A percentile compares a stretch with the other conserved stretches of the same genome.
Conservation (phyloP, 2,888 invertebrate genomes). For the Nephrotoma appendiculata region DNA sequence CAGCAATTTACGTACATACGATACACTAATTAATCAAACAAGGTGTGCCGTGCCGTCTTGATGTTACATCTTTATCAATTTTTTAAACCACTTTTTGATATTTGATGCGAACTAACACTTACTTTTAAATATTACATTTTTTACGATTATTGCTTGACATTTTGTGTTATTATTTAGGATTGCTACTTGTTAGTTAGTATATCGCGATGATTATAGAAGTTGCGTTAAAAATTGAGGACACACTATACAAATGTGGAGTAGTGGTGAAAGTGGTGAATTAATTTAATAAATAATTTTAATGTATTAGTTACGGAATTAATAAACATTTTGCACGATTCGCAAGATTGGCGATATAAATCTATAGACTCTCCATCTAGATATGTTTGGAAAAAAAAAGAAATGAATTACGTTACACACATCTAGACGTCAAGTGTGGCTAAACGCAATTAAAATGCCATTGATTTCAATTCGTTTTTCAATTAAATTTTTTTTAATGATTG, state of each 20-base stretch:
- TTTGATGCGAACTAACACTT: not conserved
- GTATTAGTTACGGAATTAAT: not conserved
- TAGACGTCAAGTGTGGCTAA: not conserved
- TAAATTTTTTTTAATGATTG: not conserved
- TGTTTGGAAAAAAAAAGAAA: not conserved
- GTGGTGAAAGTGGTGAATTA: not conserved
- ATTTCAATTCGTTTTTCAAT: not conserved
- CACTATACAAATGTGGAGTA: not conserved
- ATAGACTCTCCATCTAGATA: not conserved
- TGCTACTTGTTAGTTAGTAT: not conserved
- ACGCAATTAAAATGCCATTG: not conserved
- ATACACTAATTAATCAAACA: not conserved
- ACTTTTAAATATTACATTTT: not conserved
- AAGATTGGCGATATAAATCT: not conserved
- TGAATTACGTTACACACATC: not conserved
- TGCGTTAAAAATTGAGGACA: not conserved
- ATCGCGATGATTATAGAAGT: not conserved
- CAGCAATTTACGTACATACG: not conserved
- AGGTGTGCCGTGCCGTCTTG: not conserved
- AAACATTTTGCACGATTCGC: not conserved
- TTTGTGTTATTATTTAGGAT: not conserved
- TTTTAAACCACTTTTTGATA: not conserved
- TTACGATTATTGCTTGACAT: not conserved
- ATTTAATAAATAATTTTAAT: not conserved
- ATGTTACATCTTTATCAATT: not conserved